These are phyloP conservation scores for Drosophila stalkeri DNA, from an alignment of 2,888 invertebrate species.

Conservation along the genomic window DNA sequence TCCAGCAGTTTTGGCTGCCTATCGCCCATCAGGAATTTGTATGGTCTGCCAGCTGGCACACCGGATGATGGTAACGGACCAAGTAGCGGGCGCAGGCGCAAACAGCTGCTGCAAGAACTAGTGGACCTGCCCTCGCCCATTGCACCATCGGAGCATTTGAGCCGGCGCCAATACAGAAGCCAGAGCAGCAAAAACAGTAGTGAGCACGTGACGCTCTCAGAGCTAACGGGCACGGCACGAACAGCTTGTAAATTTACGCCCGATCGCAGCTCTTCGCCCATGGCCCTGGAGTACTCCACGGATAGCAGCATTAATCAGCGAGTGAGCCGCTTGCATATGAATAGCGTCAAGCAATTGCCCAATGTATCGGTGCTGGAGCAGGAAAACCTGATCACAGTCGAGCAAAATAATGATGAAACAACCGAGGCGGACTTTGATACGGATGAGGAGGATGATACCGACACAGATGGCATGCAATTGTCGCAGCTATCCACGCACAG, in stretches of 20 bases:
- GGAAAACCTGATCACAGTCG: conserved; percentile 24
- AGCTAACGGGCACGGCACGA: conserved; percentile 35
- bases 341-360: conserved; percentile 54
- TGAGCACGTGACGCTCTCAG: conserved; percentile 61
- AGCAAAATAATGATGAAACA: conserved; percentile 40
- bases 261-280: conserved; percentile 77
- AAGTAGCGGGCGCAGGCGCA: conserved; percentile 57
- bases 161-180: conserved; percentile 31
- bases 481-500: conserved; percentile 79
- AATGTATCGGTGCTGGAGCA: conserved; percentile 26
- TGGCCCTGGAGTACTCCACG: conserved; percentile 68
- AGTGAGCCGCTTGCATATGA: conserved; percentile 75
- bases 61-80: conserved; percentile 55
- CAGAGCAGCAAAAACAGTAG: conserved; percentile 19
- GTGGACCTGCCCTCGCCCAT: conserved; percentile 77
- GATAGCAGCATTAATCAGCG: conserved; percentile 79
- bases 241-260: conserved; percentile 73
- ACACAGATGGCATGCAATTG: conserved; percentile 81
- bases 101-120: conserved; percentile 63
- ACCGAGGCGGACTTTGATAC: conserved; percentile 17
- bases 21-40: conserved; percentile 82
- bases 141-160: conserved; percentile 68
- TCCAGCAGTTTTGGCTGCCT: conserved; percentile 81
- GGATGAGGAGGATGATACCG: conserved; percentile 60
- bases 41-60: conserved; percentile 67